Base-by-base conservation (phyloP, 2,113 vertebrate species). In the Indicator maculatus region DNA sequence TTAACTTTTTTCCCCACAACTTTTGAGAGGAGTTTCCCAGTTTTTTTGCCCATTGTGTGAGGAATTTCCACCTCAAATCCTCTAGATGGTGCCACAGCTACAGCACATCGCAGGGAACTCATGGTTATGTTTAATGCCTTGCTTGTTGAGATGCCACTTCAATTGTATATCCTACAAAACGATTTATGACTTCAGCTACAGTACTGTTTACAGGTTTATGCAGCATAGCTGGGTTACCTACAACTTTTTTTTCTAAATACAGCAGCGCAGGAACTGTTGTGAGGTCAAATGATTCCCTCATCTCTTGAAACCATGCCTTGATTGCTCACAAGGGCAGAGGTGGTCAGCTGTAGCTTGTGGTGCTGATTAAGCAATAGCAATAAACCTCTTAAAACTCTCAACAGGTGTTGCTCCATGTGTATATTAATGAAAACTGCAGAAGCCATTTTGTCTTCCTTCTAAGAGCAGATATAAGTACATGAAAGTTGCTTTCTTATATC, bases 71-170 rank as follows among this genome's bases (percentile, higher is more conserved):
- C 5, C 7, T 44, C 8, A 4, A 8, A 11, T 73, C 98, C 98
- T 93, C 97, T 98, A 98, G 98, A 94, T 98, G 98, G 98, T 96
- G 97, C 97, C 95, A 93, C 74, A 84, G 94, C 69, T 81, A 93
- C 75, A 95, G 86, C 67, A 79, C 89, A 96, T 1, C 19, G 61
- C 74, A 53, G 16, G 6, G 52, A 47, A 11, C 36, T 69, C 56
- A 0, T 10, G 1, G 0, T n/a, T 12, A 11, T 8, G 28, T 81
- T 84, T 84, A 70, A 92, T 74, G 71, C 82, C 92, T 86, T 70
- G 63, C 89, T 94, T 86, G 80, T 78, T 94, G 56, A 85, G 94
- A 79, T 67, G 71, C 60, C 80, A 8, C 70, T 38, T 79, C 71
- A 65, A 65, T 65, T 86, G 50, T 20, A 4, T 27, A 10, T 60